Evolutionary conservation across 2,797 vertebrate species (phyloP), one percentile per base, ranked within the genome.

Genomic region (Moxostoma hubbsi): DNA sequence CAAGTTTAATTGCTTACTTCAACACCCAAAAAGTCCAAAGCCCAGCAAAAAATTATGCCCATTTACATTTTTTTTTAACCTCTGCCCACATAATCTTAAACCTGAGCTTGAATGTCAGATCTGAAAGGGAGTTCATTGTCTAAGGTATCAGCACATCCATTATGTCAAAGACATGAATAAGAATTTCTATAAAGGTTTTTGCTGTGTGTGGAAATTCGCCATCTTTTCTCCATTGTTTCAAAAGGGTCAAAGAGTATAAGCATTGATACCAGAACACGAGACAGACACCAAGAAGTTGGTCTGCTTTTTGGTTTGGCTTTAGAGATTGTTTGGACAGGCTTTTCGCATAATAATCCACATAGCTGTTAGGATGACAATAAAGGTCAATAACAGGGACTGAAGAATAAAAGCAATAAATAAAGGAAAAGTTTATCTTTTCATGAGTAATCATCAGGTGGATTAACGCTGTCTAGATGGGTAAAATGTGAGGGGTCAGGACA

Each of bases 261-360:
- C 50, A 16, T 68, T 54, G 73, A 57, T 9, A 49, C 65, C 43
- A 75, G 65, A 80, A 75, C 70, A 50, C 47, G 49, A 75, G 72
- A 82, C 80, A 77, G 70, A 73, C 82, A 78, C 53, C 50, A 81
- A 69, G 84, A 73, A 76, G 49, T 74, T 72, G 15, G 2, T 51
- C 63, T 62, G 59, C 57, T 58, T 46, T 45, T 86, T 84, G 49
- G 50, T 84, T 84, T 75, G 46, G 58, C 57, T 64, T 76, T 85
- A 76, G 55, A 66, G 73, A 5, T 18, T 66, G 62, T 83, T 84
- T 82, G 16, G 43, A 68, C 66, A 70, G 36, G 72, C 67, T 71
- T 81, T 86, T 61, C 66, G 62, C 9, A 0, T 24, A 62, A 58
- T 81, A 79, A 84, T 84, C 76, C 75, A 0, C 12, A 43, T 51